Conservation (phyloP, 2,888 invertebrate species). For the Agrotis clavis region DNA sequence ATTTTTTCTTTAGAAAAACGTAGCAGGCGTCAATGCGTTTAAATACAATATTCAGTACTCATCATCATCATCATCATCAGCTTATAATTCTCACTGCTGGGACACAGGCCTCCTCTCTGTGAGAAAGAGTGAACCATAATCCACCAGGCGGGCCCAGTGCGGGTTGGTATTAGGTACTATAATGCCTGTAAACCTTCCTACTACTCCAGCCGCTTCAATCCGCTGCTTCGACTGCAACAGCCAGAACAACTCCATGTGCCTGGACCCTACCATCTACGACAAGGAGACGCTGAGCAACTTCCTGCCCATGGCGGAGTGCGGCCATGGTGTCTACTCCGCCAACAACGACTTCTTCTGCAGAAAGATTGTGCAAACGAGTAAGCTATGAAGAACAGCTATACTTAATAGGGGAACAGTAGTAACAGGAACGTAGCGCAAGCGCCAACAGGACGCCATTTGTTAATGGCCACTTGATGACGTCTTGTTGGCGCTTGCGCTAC, state of each 20-base stretch:
- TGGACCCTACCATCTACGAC: slow-evolving; percentile 89
- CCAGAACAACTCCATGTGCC: slow-evolving; percentile 92
- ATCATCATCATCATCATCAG: background rate
- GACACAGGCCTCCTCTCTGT: background rate
- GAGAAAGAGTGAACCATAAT: background rate
- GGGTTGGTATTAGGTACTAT: background rate
- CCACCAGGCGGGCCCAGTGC: too few species aligned
- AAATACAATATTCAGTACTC: background rate
- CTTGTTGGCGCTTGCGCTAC: too few species aligned
- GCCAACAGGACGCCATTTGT: too few species aligned
- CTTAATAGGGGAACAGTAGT: too few species aligned
- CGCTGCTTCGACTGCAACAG: slow-evolving; percentile 95
- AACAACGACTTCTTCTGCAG: slow-evolving; percentile 92
- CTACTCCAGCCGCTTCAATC: slow-evolving; percentile 86
- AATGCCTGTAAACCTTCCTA: background rate
- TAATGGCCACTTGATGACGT: too few species aligned
- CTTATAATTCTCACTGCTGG: too few species aligned
- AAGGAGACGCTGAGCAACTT: slow-evolving; percentile 77
- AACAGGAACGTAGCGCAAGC: too few species aligned
- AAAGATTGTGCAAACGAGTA: slow-evolving; percentile 93
- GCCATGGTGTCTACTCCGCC: slow-evolving; percentile 73
- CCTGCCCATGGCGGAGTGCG: slow-evolving; percentile 87
- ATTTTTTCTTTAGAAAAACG: too few species aligned
- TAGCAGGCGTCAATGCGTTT: too few species aligned
- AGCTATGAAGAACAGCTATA: slow-evolving; percentile 62